A percentile compares a stretch with the other conserved stretches of the same genome.
These are phyloP conservation scores for Hydraecia micacea DNA, from an alignment of 2,888 invertebrate species.

Conservation along the genomic window DNA sequence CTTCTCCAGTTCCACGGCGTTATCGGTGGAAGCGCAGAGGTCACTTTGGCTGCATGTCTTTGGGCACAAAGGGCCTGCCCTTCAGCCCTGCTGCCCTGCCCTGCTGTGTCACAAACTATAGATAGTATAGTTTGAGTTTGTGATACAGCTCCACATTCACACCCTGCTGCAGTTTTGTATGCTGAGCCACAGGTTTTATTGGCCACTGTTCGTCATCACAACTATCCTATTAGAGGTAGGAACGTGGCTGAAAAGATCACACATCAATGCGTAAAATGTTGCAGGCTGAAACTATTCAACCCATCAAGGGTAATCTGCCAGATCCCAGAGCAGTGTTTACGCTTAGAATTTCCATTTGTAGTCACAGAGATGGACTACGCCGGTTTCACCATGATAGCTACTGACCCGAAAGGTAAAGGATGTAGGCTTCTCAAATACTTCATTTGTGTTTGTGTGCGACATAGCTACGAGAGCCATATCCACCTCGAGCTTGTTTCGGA, in stretches of 20 bases:
- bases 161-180: not conserved
- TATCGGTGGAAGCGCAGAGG: too few relatives aligned
- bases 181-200: not conserved
- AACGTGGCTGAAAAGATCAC: not conserved
- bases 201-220: not conserved
- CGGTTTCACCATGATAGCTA: conserved; percentile 33
- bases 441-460: conserved; percentile 60
- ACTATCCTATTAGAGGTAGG: not conserved
- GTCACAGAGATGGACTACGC: conserved; percentile 36
- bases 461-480: conserved; percentile 48
- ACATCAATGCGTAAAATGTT: not conserved
- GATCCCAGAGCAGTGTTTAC: conserved; percentile 12
- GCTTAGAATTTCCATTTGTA: not conserved
- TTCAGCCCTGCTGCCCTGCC: too few relatives aligned
- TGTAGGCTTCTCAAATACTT: conserved; percentile 58
- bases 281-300: not conserved
- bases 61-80: too few relatives aligned
- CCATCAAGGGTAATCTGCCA: not conserved
- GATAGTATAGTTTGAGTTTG: too few relatives aligned
- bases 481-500: conserved; percentile 60
- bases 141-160: too few relatives aligned
- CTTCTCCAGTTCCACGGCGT: too few relatives aligned
- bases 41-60: too few relatives aligned
- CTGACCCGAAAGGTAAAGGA: conserved; percentile 52
- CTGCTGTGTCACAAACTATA: too few relatives aligned